Evolutionary conservation across 2,888 invertebrate genomes (phyloP).

Genomic region (Amphipoea lucens): DNA sequence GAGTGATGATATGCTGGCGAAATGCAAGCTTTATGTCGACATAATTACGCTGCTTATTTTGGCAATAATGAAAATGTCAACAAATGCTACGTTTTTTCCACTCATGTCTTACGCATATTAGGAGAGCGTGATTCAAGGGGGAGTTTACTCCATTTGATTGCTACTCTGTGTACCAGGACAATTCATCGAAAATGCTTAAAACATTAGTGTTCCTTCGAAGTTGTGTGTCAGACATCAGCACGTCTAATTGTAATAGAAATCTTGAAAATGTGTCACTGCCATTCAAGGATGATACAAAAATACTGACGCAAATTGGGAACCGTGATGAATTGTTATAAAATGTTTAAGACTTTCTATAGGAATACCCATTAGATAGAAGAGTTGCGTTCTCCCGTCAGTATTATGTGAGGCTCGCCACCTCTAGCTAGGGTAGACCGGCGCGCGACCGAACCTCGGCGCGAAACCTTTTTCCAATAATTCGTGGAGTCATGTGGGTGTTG

Average conservation of each 20-base stretch:
- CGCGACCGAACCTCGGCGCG: slow-evolving; percentile 32
- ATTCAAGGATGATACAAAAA: slow-evolving; percentile 11
- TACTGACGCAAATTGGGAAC: slow-evolving; percentile 20
- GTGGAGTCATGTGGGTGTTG: slow-evolving; percentile 59
- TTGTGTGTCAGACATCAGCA: slow-evolving; percentile 5
- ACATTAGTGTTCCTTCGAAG: slow-evolving; percentile 10
- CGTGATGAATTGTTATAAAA: slow-evolving; percentile 15
- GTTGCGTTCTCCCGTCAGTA: slow-evolving; percentile 51
- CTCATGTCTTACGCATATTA: not conserved
- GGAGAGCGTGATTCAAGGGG: not conserved
- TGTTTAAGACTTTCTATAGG: slow-evolving; percentile 23
- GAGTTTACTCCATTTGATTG: slow-evolving; percentile 11
- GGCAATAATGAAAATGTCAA: not conserved
- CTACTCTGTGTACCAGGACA: slow-evolving; percentile 14
- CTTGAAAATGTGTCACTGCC: slow-evolving; percentile 17
- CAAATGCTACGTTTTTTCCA: slow-evolving; percentile 9
- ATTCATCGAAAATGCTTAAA: slow-evolving; percentile 11
- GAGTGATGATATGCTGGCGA: slow-evolving; percentile 15
- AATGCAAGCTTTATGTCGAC: slow-evolving; percentile 4
- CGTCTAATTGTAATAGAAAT: slow-evolving; percentile 2
- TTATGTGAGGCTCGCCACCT: slow-evolving; percentile 61
- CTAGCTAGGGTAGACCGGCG: slow-evolving; percentile 52
- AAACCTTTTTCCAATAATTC: slow-evolving; percentile 45
- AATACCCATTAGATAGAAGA: slow-evolving; percentile 36
- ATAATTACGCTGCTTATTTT: not conserved